Evolutionary conservation across 92 coral and sea anemone species (phyloP), one percentile per base, ranked within the genome.

Genomic region (Epizoanthus stellaris): DNA sequence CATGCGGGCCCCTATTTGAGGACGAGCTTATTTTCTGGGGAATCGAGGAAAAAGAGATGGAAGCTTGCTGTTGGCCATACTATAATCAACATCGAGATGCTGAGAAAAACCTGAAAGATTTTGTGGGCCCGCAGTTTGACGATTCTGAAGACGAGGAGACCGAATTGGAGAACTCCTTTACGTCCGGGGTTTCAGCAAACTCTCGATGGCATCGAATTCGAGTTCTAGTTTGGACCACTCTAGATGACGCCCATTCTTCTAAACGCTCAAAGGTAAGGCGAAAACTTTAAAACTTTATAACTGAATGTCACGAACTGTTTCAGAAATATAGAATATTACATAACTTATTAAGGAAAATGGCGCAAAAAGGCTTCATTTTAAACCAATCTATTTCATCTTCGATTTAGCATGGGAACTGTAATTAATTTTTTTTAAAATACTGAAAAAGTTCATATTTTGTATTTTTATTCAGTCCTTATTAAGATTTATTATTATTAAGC

Each of bases 41-140:
- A 16, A 96, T 96, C 38, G 98, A 95, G 17, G 99, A 96, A 69
- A 94, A 83, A 54, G 98, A 96, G 16, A 96, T 96, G 99, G 99
- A 96, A 40, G 98, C 99, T 2, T 96, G 99, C 54, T 96, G 99
- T 75, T 96, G 99, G 99, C 95, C 97, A 0, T 92, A 89, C 38
- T 96, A 94, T 68, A 92, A 93, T 0, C 99, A 96, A 67, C 99
- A 96, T 60, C 88, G 99, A 25, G 99, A 96, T 45, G 99, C 99
- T 0, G 99, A 96, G 74, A 93, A 95, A 60, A 94, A 96, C 61
- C 80, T 96, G 30, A 93, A 96, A 67, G 98, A 96, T 69, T 94
- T 94, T 70, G 98, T 94, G 14, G 98, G 98, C 10, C 95, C 95
- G n/a, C 95, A 94, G 62, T 94, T 94, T 82, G 95, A 92, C 72